Evolutionary conservation across 2,888 invertebrate species (phyloP), one percentile per base, ranked within the genome.

Genomic region (Sericinus montela): DNA sequence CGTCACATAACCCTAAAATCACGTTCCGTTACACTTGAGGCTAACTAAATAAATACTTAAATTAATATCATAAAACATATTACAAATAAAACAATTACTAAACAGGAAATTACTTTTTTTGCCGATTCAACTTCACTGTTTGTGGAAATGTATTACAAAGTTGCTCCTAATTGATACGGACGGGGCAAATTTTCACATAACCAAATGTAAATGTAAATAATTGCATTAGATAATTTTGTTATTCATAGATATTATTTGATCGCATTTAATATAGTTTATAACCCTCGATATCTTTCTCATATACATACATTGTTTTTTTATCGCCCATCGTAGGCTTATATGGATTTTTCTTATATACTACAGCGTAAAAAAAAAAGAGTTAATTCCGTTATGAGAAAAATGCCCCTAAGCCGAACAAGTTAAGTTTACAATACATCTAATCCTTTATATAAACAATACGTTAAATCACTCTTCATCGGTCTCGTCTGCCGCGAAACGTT

Each of bases 11-110:
- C 14, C 32, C 45, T 51, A 55, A 45, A 50, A 53, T 54, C 50
- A 54, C 54, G 49, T 54, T 48, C 42, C 55, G 47, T 51, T 54
- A 55, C 58, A 65, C 67, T 59, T 57, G 58, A 71, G 58, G 67
- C 75, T 80, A 80, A 67, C 72, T 77, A 82, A 84, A 84, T 84
- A 84, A 84, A 84, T 84, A 84, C 82, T 83, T 83, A 79, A 19
- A 62, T 71, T 74, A 80, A 80, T 78, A 81, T 78, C 80, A 76
- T 78, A 80, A 72, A 75, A 71, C 74, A 74, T 67, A 63, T 75
- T 77, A 76, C 66, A 78, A 74, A 72, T 72, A 71, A 69, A 72
- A 67, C 48, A 59, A 58, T 61, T 59, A 62, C 56, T 58, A 55
- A 58, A 63, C 55, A 65, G 58, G 58, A 60, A 59, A 60, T 53